These are phyloP conservation scores for Oppia nitens DNA, from an alignment of 1,140 invertebrate genomes.

Conservation along the genomic window DNA sequence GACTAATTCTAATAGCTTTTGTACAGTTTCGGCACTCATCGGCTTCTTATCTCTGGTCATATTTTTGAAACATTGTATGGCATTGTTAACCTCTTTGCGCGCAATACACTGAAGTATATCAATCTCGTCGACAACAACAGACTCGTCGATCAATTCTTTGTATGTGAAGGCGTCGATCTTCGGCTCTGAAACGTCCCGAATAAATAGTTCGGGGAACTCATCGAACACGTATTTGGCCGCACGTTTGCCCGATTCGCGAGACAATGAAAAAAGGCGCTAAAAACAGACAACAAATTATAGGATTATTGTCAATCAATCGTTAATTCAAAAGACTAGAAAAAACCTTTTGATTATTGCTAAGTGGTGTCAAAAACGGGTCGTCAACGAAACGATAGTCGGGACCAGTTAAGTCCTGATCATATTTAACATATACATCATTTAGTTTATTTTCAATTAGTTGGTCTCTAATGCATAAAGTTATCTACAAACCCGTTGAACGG, in stretches of 20 bases:
- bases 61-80: constrained; percentile 50
- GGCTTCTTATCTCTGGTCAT: constrained; percentile 39
- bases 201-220: constrained; percentile 55
- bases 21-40: constrained; percentile 41
- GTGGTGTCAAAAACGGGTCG: constrained; percentile 71
- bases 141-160: constrained; percentile 45
- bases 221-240: constrained; percentile 65
- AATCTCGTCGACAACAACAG: constrained; percentile 45
- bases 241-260: constrained; percentile 67
- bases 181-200: constrained; percentile 50
- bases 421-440: too few relatives aligned
- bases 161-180: constrained; percentile 48
- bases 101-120: constrained; percentile 45
- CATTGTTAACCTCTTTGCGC: constrained; percentile 44
- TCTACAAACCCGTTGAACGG: constrained; percentile 27
- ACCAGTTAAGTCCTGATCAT: constrained; percentile 47
- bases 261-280: constrained; percentile 54
- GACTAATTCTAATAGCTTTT: constrained; percentile 57
- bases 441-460: too few relatives aligned
- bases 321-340: constrained; percentile 2
- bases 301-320: background rate
- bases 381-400: constrained; percentile 72
- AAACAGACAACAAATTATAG: constrained; percentile 18
- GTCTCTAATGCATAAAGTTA: constrained; percentile 5
- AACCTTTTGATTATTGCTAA: constrained; percentile 39